A percentile compares a stretch with the other conserved stretches of the same genome.
These are phyloP conservation scores for Brachionus paranguensis DNA, from an alignment of 1,140 invertebrate species.

Conservation along the genomic window DNA sequence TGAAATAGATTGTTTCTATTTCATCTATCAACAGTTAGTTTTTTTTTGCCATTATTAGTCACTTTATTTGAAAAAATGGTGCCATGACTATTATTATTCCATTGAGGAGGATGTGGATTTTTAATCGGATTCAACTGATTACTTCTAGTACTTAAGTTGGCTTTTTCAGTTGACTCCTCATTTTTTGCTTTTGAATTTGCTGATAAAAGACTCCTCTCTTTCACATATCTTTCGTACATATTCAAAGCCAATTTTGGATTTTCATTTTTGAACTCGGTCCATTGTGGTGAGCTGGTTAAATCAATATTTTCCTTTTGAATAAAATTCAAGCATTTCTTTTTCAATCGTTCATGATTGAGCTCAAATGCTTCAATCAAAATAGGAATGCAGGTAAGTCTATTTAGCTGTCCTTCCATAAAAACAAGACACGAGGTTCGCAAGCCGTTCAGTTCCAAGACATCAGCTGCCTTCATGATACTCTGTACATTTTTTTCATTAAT, in stretches of 20 bases:
- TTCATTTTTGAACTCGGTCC: constrained; percentile 21
- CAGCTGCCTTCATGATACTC: constrained; percentile 30
- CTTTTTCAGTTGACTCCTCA: not conserved
- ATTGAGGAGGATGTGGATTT: not conserved
- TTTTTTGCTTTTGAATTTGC: not conserved
- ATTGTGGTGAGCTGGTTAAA: constrained; percentile 16
- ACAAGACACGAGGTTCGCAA: not conserved
- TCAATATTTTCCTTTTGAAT: constrained; percentile 33
- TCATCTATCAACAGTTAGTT: constrained; percentile 17
- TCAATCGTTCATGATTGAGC: constrained; percentile 25
- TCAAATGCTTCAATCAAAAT: constrained; percentile 23
- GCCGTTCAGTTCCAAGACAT: constrained; percentile 3
- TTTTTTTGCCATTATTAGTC: not conserved
- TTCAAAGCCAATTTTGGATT: constrained; percentile 32
- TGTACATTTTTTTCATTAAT: not conserved
- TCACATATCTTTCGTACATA: constrained; percentile 33
- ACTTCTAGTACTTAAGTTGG: not conserved
- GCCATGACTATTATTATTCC: not conserved
- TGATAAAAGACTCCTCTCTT: not conserved
- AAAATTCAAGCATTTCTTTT: constrained; percentile 15
- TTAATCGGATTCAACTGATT: constrained; percentile 23
- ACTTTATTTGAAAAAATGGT: constrained; percentile 8
- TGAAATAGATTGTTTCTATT: not conserved
- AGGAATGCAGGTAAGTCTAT: not conserved
- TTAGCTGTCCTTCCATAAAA: constrained; percentile 22